Base-by-base conservation (phyloP, 2,113 vertebrate species). In the Spizaetus ornatus region DNA sequence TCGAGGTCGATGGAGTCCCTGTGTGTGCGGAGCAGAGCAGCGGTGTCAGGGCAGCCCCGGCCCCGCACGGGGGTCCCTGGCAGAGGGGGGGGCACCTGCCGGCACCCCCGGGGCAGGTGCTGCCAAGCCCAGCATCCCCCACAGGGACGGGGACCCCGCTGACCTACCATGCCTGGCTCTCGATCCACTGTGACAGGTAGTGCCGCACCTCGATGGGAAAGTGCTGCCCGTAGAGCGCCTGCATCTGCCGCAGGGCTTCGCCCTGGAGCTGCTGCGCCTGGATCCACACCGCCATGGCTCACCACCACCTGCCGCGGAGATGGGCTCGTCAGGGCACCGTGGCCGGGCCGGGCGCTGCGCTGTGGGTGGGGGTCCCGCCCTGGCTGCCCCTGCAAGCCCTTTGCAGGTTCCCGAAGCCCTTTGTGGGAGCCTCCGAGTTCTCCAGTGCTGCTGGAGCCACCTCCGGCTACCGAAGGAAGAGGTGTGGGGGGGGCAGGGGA, bases 241-340 rank as follows among this genome's bases (percentile, higher is more conserved):
- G 99, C 99, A 99, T 99, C 98, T 99, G 99, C 96, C 99, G 99
- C 88, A 99, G 98, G 17, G 99, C 99, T 86, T 99, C 99, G 7
- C 99, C 99, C 97, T 99, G 99, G 69, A 99, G 98, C 98, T 99
- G 99, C 98, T 99, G 99, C 91, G 99, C 99, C 98, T 99, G 99
- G 97, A 53, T 53, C 52, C 52, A 53, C 52, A 53, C 52, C 52
- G 52, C 52, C 52, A 53, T 53, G 52, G 52, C 52, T 53, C 52
- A 53, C 27, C 52, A 53, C 52, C 52, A 53, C 52, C 52, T 53
- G 52, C 52, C 27, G 52, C 16, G 10, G 52, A 53, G 52, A 53
- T 3, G 52, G 52, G 16, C 52, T 53, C 16, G 16, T 53, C 52
- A 53, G 52, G 27, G 27, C 27, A 29, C 52, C 52, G 6, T 27